Evolutionary conservation across 2,797 vertebrate species (phyloP).

Genomic region (Sebastes minor): DNA sequence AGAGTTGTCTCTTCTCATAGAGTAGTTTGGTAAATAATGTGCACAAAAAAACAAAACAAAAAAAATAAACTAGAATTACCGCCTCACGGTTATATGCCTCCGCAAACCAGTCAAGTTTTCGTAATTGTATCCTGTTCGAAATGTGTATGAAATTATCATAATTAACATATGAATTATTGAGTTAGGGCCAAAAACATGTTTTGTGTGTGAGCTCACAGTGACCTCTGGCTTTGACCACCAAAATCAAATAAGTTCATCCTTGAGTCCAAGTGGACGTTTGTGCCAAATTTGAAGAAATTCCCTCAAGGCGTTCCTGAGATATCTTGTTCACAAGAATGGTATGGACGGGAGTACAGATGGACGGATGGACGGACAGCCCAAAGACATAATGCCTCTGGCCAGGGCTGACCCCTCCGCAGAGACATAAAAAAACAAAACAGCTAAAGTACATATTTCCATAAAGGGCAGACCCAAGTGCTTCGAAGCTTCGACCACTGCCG

Average conservation of each 20-base stretch:
- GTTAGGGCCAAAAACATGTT: background rate
- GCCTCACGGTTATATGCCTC: fast-evolving
- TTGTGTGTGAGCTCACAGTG: background rate
- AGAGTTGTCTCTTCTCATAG: background rate
- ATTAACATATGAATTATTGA: background rate
- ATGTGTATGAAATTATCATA: background rate
- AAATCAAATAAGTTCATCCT: fast-evolving
- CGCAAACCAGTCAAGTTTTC: background rate
- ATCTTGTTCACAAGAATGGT: background rate
- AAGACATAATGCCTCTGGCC: background rate
- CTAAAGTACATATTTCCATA: background rate
- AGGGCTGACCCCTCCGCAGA: background rate
- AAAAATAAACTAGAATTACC: background rate
- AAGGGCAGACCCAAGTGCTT: too few relatives aligned
- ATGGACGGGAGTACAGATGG: background rate
- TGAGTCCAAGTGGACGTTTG: fast-evolving
- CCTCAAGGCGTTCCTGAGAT: background rate
- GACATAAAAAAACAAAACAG: background rate
- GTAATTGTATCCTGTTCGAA: background rate
- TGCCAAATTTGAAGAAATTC: background rate
- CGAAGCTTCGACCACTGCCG: too few relatives aligned
- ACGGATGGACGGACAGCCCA: background rate
- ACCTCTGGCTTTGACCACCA: background rate
- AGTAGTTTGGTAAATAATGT: background rate
- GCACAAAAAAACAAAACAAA: background rate